Evolutionary conservation across 2,113 vertebrate species (phyloP).

Genomic region (Microcebus jonahi): DNA sequence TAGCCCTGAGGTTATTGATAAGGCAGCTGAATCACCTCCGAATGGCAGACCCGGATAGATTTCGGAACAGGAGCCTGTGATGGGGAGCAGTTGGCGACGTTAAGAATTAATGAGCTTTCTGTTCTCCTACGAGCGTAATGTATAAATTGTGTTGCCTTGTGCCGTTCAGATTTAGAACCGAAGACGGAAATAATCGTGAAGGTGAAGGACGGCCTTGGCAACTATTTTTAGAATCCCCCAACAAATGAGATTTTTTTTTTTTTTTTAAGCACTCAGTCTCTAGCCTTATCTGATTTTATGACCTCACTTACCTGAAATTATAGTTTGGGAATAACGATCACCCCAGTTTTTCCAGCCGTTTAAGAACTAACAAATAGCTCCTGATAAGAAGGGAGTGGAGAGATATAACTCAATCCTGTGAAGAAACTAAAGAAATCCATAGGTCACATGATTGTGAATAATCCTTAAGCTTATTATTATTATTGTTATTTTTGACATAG

Average conservation of each 20-base stretch:
- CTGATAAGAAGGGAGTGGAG: neutral
- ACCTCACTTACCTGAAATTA: neutral
- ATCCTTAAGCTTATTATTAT: neutral
- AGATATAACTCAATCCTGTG: too few species aligned
- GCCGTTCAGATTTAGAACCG: neutral
- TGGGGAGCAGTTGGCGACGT: neutral
- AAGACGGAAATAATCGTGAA: constrained; percentile 38
- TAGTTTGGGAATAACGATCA: neutral
- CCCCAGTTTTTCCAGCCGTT: neutral
- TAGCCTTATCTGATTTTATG: neutral
- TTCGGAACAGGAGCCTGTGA: neutral
- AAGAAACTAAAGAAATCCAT: neutral
- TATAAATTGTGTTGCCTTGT: constrained; percentile 9
- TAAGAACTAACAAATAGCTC: neutral
- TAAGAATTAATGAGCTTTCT: constrained; percentile 47
- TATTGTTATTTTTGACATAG: too few species aligned
- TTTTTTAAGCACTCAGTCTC: neutral
- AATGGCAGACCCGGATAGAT: neutral
- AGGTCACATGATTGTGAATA: neutral
- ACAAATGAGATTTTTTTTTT: neutral
- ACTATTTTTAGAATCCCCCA: constrained; percentile 54
- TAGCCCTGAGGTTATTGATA: neutral
- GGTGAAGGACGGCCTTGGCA: neutral
- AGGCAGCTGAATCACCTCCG: neutral
- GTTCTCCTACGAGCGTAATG: neutral